phyloP scores from a whole-genome alignment of 1,140 invertebrate species.

The Plectus sambesii region DNA sequence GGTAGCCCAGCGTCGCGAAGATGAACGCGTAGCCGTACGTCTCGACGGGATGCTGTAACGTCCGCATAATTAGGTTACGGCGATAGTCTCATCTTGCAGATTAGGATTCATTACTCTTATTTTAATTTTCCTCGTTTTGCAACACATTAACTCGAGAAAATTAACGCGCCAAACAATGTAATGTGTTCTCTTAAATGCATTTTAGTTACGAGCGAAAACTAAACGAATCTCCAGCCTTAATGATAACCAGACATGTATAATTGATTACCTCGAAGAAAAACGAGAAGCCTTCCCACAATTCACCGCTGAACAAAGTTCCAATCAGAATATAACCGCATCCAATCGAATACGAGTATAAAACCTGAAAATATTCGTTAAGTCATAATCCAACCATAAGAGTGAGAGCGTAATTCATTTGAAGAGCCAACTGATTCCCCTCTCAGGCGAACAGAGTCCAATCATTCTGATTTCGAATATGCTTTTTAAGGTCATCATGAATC shows the following conservation, averaged over 20 bases:
- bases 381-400: slow-evolving; percentile 1
- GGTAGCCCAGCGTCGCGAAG: slow-evolving; percentile 74
- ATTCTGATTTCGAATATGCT: no score
- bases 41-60: slow-evolving; percentile 56
- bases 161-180: slow-evolving; percentile 11
- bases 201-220: no score
- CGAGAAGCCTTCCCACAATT: slow-evolving; percentile 60
- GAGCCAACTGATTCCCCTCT: no score
- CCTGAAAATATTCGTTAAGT: slow-evolving; percentile 44
- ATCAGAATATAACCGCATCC: slow-evolving; percentile 71
- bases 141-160: slow-evolving; percentile 25
- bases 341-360: slow-evolving; percentile 79
- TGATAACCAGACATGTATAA: no score
- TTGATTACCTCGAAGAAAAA: slow-evolving; percentile 70
- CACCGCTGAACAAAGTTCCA: slow-evolving; percentile 62
- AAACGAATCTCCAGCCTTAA: no score
- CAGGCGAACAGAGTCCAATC: no score
- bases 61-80: no score
- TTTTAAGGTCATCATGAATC: no score
- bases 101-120: no score
- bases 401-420: slow-evolving; percentile 2
- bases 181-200: no score
- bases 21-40: slow-evolving; percentile 74
- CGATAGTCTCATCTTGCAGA: no score
- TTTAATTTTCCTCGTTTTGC: no score